Conservation (phyloP, 2,113 vertebrate genomes). For the Lynx canadensis region DNA sequence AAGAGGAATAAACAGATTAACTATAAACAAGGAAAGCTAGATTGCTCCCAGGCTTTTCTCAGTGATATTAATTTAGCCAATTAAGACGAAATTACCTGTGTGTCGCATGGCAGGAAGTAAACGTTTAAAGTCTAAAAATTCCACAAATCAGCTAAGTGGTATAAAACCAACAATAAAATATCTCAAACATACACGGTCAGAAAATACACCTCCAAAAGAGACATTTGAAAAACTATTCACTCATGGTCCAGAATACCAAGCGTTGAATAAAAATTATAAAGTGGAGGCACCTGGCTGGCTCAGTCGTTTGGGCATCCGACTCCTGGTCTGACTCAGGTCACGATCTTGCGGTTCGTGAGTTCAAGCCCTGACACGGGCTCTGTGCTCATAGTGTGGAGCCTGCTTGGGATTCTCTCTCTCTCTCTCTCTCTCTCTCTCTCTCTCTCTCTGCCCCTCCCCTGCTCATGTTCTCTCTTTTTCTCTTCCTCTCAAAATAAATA, state of each 20-base stretch:
- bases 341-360: too few species aligned
- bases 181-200: neutral
- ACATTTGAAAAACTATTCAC: neutral
- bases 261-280: neutral
- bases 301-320: too few species aligned
- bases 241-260: neutral
- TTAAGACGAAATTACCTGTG: neutral
- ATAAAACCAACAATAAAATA: neutral
- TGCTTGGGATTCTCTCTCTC: too few species aligned
- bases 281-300: too few species aligned
- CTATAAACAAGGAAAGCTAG: neutral
- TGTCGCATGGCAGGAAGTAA: neutral
- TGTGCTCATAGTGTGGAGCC: too few species aligned
- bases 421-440: too few species aligned
- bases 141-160: neutral
- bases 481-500: too few species aligned
- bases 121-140: neutral
- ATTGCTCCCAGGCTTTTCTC: neutral
- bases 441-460: too few species aligned
- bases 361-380: too few species aligned
- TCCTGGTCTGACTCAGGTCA: too few species aligned
- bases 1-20: neutral
- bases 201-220: neutral
- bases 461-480: too few species aligned
- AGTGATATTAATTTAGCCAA: neutral